Evolutionary conservation across 1,140 invertebrate species (phyloP), one percentile per base, ranked within the genome.

Genomic region (Drosophila albomicans): DNA sequence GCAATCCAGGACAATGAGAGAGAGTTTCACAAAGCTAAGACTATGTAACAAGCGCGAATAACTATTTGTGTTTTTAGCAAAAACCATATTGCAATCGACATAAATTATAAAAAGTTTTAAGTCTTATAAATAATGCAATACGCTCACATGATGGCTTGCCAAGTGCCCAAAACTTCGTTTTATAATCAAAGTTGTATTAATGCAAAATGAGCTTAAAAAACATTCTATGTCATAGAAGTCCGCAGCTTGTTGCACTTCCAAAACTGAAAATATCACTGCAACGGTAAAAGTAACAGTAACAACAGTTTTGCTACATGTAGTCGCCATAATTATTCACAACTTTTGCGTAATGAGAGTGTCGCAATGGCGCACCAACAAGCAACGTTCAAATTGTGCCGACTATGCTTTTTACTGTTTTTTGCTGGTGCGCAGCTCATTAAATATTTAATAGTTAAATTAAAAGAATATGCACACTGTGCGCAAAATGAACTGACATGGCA

Each of bases 361-460:
- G 68, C 69, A 81, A 48, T 71, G 66, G 30, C 48, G 49, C 63
- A 46, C 25, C 15, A 59, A 58, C 64, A 49, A 58, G 59, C 41
- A 57, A 54, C 41, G 28, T 41, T 25, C 61, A 38, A 69, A 70
- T 70, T 62, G 11, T 71, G 71, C 58, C 49, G 66, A 67, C 38
- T 66, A 32, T 69, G 71, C 56, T 48, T 38, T 38, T 38, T 38
- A 11, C 35, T 38, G 59, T 43, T 54, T 69, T 52, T 13, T 45
- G 32, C 46, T 48, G 59, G 66, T 45, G 66, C 68, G 80, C 76
- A 76, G 79, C 82, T 88, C 82, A 88, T 87, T 87, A 87, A 87
- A 87, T 87, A 87, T 87, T 87, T 88, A 87, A 87, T 87, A 79
- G 77, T 66, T 56, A 86, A 87, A 87, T 87, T 81, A 87, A 84